Percentiles rank a stretch among this genome's conserved stretches.
Conservation (phyloP, 1,140 invertebrate genomes). For the Euwallacea similis region DNA sequence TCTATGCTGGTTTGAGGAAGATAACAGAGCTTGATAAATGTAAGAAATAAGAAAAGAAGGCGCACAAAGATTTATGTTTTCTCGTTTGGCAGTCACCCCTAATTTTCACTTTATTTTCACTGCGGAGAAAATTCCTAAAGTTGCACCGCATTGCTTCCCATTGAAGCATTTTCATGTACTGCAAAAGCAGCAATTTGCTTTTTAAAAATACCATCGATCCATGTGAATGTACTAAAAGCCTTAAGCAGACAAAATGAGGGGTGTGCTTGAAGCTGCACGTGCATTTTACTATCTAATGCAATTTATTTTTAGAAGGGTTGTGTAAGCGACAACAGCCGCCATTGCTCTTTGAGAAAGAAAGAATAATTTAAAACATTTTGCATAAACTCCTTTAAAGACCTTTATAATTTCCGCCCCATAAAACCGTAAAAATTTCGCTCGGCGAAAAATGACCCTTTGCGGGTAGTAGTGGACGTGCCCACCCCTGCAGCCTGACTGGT, state of each 20-base stretch:
- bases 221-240: conserved; percentile 10
- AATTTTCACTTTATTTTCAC: too few relatives aligned
- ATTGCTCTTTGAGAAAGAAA: too few relatives aligned
- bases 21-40: too few relatives aligned
- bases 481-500: conserved; percentile 4
- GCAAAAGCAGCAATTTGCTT: conserved; percentile 9
- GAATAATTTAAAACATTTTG: too few relatives aligned
- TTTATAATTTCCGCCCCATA: conserved; percentile 5
- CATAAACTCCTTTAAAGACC: neutral
- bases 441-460: neutral
- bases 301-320: neutral
- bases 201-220: conserved; percentile 1
- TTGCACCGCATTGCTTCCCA: neutral
- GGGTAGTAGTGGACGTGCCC: too few relatives aligned
- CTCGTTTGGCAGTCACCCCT: neutral
- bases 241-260: neutral
- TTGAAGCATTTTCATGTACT: conserved; percentile 7
- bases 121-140: neutral
- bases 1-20: too few relatives aligned
- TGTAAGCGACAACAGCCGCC: too few relatives aligned
- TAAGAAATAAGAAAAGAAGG: too few relatives aligned
- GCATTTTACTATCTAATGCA: conserved; percentile 7
- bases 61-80: neutral
- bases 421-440: conserved; percentile 1
- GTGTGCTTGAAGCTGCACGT: conserved; percentile 2